Evolutionary conservation across 2,797 vertebrate species (phyloP).

Genomic region (Neosalanx taihuensis): DNA sequence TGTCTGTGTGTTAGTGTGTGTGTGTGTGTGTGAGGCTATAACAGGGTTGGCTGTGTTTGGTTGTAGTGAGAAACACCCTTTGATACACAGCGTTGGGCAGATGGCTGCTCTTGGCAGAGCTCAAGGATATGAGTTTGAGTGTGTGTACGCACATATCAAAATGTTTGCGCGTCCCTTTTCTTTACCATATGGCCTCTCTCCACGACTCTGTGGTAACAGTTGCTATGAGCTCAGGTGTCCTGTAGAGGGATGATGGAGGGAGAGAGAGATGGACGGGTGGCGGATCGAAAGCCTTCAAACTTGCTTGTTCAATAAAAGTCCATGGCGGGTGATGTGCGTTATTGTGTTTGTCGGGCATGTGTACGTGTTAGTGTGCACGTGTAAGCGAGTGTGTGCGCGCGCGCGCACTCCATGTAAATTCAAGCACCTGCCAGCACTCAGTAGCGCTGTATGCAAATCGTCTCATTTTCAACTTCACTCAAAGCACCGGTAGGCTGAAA

Average conservation of each 20-base stretch:
- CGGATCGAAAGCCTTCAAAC: neutral
- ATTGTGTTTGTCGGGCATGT: constrained; percentile 5
- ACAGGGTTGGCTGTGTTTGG: neutral
- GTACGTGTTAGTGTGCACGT: constrained; percentile 1
- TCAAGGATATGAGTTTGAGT: neutral
- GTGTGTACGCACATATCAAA: neutral
- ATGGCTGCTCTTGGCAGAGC: constrained; percentile 10
- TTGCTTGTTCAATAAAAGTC: too few species aligned
- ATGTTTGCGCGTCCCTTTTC: neutral
- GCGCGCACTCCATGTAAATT: neutral
- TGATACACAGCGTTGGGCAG: constrained; percentile 17
- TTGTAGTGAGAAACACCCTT: neutral
- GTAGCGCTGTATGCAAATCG: constrained; percentile 30
- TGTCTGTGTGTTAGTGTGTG: neutral
- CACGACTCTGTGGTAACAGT: constrained; percentile 26
- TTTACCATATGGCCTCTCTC: constrained; percentile 30
- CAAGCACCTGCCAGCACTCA: constrained; percentile 23
- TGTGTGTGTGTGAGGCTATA: neutral
- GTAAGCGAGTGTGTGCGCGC: constrained; percentile 2
- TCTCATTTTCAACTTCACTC: neutral
- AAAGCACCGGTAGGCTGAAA: neutral
- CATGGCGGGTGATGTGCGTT: neutral
- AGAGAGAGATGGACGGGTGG: neutral
- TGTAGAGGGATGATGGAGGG: neutral
- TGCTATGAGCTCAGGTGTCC: constrained; percentile 41